These are phyloP conservation scores for Spinus pinus DNA, from an alignment of 2,797 vertebrate genomes.

Conservation along the genomic window DNA sequence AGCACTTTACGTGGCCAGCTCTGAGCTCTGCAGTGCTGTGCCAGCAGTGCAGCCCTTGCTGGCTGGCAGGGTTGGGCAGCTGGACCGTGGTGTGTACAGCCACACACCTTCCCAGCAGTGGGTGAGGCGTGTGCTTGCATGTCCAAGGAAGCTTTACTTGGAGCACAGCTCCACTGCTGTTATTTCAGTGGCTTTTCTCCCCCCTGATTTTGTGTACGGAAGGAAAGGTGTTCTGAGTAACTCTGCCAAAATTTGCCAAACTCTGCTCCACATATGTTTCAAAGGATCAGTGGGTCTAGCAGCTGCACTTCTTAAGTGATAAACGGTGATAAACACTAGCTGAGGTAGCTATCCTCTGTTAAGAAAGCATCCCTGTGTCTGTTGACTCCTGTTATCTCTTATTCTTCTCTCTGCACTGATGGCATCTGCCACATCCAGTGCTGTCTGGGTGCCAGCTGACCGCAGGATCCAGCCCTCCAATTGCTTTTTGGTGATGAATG, in stretches of 20 bases:
- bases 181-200: background rate
- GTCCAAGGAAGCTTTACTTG: background rate
- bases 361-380: background rate
- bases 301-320: background rate
- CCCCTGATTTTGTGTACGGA: background rate
- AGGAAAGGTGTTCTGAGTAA: background rate
- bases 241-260: background rate
- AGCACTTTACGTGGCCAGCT: accelerated
- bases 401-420: background rate
- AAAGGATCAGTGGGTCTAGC: background rate
- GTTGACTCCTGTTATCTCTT: background rate
- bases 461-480: accelerated
- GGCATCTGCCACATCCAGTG: background rate
- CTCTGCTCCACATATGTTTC: background rate
- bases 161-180: background rate
- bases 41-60: background rate
- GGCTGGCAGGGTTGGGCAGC: background rate
- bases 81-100: background rate
- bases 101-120: accelerated
- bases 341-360: background rate
- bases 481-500: background rate
- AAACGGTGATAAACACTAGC: background rate
- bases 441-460: background rate
- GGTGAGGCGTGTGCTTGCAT: background rate
- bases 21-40: background rate